phyloP scores from a whole-genome alignment of 2,888 invertebrate genomes.

The Toxonevra muliebris region DNA sequence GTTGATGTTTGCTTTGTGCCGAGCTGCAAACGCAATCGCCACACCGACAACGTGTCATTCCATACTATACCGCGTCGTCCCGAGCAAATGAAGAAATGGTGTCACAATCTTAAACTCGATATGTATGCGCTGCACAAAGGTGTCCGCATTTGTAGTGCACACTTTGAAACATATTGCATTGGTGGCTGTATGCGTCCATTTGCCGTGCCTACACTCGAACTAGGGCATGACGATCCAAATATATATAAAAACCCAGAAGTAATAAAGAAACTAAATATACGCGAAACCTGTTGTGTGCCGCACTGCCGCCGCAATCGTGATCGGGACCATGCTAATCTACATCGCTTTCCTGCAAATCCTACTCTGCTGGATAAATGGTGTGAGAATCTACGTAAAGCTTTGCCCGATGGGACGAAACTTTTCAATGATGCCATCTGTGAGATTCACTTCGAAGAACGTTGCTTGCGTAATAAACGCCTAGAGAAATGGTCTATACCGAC shows the following conservation, averaged over 20 bases:
- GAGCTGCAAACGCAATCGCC: constrained; percentile 56
- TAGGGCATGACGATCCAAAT: constrained; percentile 56
- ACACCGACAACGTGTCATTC: constrained; percentile 52
- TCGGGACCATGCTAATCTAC: constrained; percentile 57
- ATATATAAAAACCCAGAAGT: constrained; percentile 59
- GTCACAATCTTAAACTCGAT: constrained; percentile 56
- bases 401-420: constrained; percentile 56
- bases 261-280: constrained; percentile 57
- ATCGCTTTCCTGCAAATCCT: constrained; percentile 57
- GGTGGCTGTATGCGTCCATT: constrained; percentile 60
- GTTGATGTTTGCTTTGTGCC: constrained; percentile 53
- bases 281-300: constrained; percentile 56
- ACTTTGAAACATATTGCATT: constrained; percentile 58
- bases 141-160: constrained; percentile 55
- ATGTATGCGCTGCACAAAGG: constrained; percentile 56
- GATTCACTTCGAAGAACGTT: constrained; percentile 57
- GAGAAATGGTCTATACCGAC: constrained; percentile 60
- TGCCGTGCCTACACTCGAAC: constrained; percentile 55
- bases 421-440: constrained; percentile 60
- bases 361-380: constrained; percentile 55
- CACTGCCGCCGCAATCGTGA: constrained; percentile 56
- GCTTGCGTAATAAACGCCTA: constrained; percentile 56
- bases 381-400: constrained; percentile 52
- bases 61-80: constrained; percentile 57
- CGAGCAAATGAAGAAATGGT: constrained; percentile 59